phyloP scores from a whole-genome alignment of 2,113 vertebrate species.

The Nycticorax nycticorax region DNA sequence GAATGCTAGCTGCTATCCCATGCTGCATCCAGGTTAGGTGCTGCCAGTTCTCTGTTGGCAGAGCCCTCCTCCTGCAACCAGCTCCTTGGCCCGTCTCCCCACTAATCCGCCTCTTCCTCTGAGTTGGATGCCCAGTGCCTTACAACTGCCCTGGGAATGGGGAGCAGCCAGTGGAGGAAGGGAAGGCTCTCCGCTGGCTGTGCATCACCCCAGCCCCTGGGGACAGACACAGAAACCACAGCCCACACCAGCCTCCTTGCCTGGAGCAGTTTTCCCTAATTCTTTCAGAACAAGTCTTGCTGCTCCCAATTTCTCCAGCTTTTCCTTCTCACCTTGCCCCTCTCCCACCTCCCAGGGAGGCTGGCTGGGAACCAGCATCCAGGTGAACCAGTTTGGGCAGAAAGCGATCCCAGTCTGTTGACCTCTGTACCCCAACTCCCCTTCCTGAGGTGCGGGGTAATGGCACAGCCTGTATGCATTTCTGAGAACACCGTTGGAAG shows the following conservation, averaged over 20 bases:
- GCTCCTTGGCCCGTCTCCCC: not conserved
- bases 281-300: not conserved
- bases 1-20: not conserved
- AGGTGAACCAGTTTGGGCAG: constrained; percentile 23
- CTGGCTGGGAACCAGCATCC: not conserved
- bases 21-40: accelerated
- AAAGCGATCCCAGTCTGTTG: not conserved
- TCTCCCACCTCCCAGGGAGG: not conserved
- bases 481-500: not conserved
- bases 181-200: not conserved
- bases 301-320: not conserved
- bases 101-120: not conserved
- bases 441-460: not conserved
- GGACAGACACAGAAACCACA: not conserved
- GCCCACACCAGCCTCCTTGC: not conserved
- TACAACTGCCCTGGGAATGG: not conserved
- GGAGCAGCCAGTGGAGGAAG: not conserved
- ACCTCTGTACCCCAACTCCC: not conserved
- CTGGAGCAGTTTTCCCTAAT: not conserved
- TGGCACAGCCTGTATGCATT: not conserved
- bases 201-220: not conserved
- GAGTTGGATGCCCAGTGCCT: not conserved
- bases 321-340: not conserved
- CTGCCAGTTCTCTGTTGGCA: not conserved
- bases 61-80: not conserved